Base-by-base conservation (phyloP, 2,113 vertebrate genomes). In the Nycticorax nycticorax region DNA sequence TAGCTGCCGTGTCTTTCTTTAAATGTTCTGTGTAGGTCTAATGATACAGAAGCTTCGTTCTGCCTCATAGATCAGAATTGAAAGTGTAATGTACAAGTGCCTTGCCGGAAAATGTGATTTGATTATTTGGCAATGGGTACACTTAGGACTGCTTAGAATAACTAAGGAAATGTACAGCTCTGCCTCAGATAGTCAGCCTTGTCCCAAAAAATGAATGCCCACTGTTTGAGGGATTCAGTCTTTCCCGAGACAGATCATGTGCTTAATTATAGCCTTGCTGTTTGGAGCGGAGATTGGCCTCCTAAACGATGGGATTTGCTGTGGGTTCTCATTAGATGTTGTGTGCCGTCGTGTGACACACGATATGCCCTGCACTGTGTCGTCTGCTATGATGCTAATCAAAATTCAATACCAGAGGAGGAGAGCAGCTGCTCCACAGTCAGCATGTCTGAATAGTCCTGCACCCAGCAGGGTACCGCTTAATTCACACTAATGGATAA, bases 371-470 rank as follows among this genome's bases (percentile, higher is more conserved):
- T 75, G 94, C 85, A 81, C 43, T 64, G 84, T 89, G 92, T 89
- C 77, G 16, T 75, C 87, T 85, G 85, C 77, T 76, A 24, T 84
- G 93, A 92, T 50, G 57, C 88, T 97, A 86, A 94, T 92, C 95
- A 96, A 81, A 88, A 85, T 92, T 96, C 93, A 68, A 52, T 94
- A 80, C 67, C 85, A 67, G 72, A 88, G 72, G 82, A 89, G 86
- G 82, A 90, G 74, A 94, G 92, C 97, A 97, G 97, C 97, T 97
- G 96, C 83, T 95, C 77, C 3, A 20, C 67, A 91, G 96, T 85
- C 96, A 92, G 90, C 85, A 84, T 62, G 93, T 93, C 89, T 95
- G 95, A 89, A 50, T 94, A 94, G 56, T 85, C 88, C 92, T 84
- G 82, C 4, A 6, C 96, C 69, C 96, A 85, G 95, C 89, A 94